Percentiles rank a stretch among this genome's conserved stretches.
phyloP scores from a whole-genome alignment of 1,140 invertebrate genomes.

The Neotoxoptera formosana region DNA sequence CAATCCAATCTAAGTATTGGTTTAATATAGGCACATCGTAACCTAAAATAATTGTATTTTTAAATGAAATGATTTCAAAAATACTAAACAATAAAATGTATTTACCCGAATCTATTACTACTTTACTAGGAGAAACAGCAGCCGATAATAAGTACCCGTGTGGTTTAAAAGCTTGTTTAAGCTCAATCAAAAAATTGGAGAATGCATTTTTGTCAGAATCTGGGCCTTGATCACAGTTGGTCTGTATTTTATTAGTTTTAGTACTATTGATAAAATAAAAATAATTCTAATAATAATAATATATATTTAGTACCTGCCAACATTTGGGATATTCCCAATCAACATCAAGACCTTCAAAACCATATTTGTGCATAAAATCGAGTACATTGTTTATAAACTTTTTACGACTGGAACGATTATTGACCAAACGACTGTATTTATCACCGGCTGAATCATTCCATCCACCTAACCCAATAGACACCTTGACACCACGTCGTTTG shows the following conservation, averaged over 20 bases:
- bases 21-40: slow-evolving; percentile 81
- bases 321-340: slow-evolving; percentile 94
- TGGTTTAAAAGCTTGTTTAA: slow-evolving; percentile 77
- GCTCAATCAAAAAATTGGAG: slow-evolving; percentile 74
- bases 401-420: slow-evolving; percentile 73
- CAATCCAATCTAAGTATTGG: slow-evolving; percentile 83
- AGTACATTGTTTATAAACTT: slow-evolving; percentile 79
- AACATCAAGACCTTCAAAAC: slow-evolving; percentile 87
- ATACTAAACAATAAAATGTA: neutral
- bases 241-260: slow-evolving; percentile 60
- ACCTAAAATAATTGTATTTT: slow-evolving; percentile 63
- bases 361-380: slow-evolving; percentile 80
- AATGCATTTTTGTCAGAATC: slow-evolving; percentile 83
- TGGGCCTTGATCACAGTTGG: slow-evolving; percentile 82
- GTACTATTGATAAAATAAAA: slow-evolving; percentile 61
- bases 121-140: slow-evolving; percentile 88
- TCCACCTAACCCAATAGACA: slow-evolving; percentile 83
- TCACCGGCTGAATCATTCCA: slow-evolving; percentile 90
- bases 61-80: neutral
- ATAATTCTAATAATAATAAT: neutral
- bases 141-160: slow-evolving; percentile 79
- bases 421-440: slow-evolving; percentile 84
- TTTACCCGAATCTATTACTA: slow-evolving; percentile 77
- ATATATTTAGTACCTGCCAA: slow-evolving; percentile 74
- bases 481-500: slow-evolving; percentile 82